Base-by-base conservation (phyloP, 2,888 invertebrate species). In the Latheticus oryzae region DNA sequence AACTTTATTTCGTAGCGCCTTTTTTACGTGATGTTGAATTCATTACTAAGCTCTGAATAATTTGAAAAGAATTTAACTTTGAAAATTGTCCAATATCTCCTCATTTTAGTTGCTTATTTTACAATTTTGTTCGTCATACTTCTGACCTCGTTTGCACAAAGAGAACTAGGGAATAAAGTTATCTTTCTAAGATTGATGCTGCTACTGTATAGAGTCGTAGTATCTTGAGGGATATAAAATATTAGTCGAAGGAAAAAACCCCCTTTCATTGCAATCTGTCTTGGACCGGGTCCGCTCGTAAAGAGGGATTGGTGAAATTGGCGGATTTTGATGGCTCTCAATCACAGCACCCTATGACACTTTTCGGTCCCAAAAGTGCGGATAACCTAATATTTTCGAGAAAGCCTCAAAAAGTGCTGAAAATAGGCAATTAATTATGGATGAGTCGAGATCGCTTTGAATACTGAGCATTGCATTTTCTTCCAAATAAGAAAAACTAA, bases 311-410 rank as follows among this genome's bases (percentile, higher is more conserved):
- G 68, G 63, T 60, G 69, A 72, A 73, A 73, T 74, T 73, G 74
- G 71, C 67, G 70, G 70, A 73, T 71, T 74, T 74, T 72, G 75
- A 74, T 73, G 71, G 73, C 69, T 66, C 73, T 74, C 75, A 73
- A 74, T 75, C 74, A 73, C 73, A 59, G 70, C 62, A 62, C 61
- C 62, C 59, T 47, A 64, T 61, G 67, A 70, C 67, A 70, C 50
- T 50, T 35, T n/a, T 40, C 50, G 26, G 48, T 24, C 32, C 45
- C n/a, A 45, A 54, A 52, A 42, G 33, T 35, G 33, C 19, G 23
- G 42, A 52, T 26, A 21, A 30, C 21, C 54, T 12, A 40, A 45
- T 48, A 48, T 55, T 55, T 55, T 55, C 47, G 45, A 38, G 48
- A 28, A 26, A 26, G 33, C 21, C 45, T n/a, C n/a, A n/a, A n/a